phyloP scores from a whole-genome alignment of 2,113 vertebrate species.

The Martes martes region DNA sequence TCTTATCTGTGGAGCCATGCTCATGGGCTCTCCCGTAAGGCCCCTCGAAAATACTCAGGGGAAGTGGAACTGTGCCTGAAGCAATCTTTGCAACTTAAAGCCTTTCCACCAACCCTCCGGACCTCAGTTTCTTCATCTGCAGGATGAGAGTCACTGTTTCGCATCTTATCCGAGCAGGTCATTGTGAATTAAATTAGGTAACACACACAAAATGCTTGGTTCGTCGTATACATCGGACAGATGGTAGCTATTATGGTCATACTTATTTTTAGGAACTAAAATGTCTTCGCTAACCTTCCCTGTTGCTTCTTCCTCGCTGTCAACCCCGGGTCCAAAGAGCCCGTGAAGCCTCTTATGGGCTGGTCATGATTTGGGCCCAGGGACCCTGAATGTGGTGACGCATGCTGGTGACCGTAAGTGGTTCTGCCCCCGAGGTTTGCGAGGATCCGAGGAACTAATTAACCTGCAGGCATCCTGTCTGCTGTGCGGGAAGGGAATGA shows the following conservation, averaged over 20 bases:
- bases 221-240: accelerated
- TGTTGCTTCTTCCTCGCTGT: not conserved
- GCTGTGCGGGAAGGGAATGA: not conserved
- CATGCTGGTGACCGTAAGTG: not conserved
- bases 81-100: no score
- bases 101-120: not conserved
- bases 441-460: not conserved
- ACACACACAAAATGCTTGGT: accelerated
- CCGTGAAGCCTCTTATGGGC: not conserved
- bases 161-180: not conserved
- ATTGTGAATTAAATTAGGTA: not conserved
- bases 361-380: not conserved
- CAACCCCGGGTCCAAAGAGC: not conserved
- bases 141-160: not conserved
- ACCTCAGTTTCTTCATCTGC: not conserved
- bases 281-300: not conserved
- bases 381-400: not conserved
- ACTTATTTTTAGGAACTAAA: not conserved
- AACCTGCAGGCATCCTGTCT: not conserved
- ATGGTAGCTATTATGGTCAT: not conserved
- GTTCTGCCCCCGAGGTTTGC: not conserved
- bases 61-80: not conserved
- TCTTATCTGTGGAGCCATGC: not conserved
- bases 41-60: not conserved
- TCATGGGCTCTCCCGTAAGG: not conserved